Base-by-base conservation (phyloP, 1,140 invertebrate genomes). In the Drosophila ambigua region DNA sequence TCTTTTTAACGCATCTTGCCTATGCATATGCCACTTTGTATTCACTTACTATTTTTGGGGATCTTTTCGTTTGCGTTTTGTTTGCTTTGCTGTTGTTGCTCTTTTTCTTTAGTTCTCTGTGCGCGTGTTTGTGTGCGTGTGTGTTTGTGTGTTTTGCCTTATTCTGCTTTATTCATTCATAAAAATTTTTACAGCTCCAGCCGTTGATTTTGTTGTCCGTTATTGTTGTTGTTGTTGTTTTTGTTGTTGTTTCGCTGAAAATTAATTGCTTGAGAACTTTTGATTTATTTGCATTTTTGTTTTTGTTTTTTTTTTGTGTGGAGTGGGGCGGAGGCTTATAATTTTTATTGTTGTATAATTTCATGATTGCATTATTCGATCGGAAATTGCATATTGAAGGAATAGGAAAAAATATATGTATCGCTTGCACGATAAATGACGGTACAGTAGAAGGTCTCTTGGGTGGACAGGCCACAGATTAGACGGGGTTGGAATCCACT, bases 91-190 rank as follows among this genome's bases (percentile, higher is more conserved):
- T 67, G 16, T 61, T 53, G 28, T 64, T 24, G 16, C 54, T 64
- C 64, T 73, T 74, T 64, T 74, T 58, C 1, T 13, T 48, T 67
- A 45, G 23, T 20, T 41, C 23, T 46, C 57, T 53, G 45, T 76
- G 65, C 67, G 60, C 48, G 51, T 49, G 46, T n/a, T n/a, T n/a
- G n/a, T 28, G 23, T 35, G 31, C 8, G 44, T 9, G 26, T 41
- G 11, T 41, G 52, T 44, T 8, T 11, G 15, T 62, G 43, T 26
- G 13, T 52, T 52, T 81, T 45, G 62, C 66, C 61, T 79, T 49
- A 60, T 79, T 82, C 78, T 77, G 52, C 39, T 64, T 76, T 64
- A 72, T 80, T 80, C 82, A 87, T 87, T 87, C 82, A 87, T 87
- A 88, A 88, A 74, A 88, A 71, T 78, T 88, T 72, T 75, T 71